Conservation (phyloP, 2,797 vertebrate genomes). For the Chelon labrosus region DNA sequence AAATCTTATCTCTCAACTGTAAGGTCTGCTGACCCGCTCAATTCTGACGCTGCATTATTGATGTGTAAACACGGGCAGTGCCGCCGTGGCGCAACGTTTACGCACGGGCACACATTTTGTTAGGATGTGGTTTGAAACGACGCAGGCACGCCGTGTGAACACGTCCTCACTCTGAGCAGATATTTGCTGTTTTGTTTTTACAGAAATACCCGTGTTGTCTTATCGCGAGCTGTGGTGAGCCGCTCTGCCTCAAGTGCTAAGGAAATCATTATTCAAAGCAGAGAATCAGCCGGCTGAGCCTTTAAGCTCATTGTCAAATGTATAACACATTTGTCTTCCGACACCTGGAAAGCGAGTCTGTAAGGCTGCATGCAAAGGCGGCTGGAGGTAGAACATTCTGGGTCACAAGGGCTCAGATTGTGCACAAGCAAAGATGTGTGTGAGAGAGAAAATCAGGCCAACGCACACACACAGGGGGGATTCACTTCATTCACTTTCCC, state of each 20-base stretch:
- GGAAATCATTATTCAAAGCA: slow-evolving; percentile 32
- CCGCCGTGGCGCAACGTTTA: not conserved
- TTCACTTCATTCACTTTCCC: slow-evolving; percentile 77
- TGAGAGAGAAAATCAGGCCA: slow-evolving; percentile 32
- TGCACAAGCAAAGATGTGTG: slow-evolving; percentile 6
- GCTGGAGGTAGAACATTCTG: not conserved
- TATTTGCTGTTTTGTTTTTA: not conserved
- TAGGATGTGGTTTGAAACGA: slow-evolving; percentile 1
- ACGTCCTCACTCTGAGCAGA: not conserved
- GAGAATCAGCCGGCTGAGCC: not conserved
- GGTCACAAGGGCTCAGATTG: slow-evolving; percentile 13
- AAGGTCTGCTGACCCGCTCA: slow-evolving; percentile 55
- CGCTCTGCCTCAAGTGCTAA: not conserved
- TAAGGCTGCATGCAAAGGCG: not conserved
- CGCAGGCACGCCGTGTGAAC: not conserved
- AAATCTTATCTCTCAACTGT: slow-evolving; percentile 43
- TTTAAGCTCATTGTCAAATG: not conserved
- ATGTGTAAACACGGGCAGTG: slow-evolving; percentile 67
- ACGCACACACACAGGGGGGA: slow-evolving; percentile 35
- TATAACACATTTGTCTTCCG: not conserved
- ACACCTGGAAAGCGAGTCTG: not conserved
- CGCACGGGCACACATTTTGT: slow-evolving; percentile 29
- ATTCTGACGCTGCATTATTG: slow-evolving; percentile 58
- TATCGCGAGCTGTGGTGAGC: not conserved
- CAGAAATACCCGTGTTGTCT: not conserved